phyloP scores from a whole-genome alignment of 2,888 invertebrate species.

The Spodoptera exigua region DNA sequence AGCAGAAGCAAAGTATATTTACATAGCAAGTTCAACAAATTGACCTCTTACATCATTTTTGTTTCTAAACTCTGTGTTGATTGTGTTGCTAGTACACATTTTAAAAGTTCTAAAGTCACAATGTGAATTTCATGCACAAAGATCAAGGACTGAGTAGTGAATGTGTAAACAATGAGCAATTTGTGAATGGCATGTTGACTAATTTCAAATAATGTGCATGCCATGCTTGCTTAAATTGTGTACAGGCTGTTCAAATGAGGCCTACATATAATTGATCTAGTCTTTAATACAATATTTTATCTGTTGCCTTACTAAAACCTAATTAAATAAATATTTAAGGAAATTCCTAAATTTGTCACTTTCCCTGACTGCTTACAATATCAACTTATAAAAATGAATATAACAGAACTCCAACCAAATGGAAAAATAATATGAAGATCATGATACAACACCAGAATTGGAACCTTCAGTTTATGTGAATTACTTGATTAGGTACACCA shows the following conservation, averaged over 20 bases:
- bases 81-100: slow-evolving; percentile 12
- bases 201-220: slow-evolving; percentile 20
- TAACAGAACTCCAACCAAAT: slow-evolving; percentile 26
- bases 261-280: neutral
- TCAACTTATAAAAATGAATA: slow-evolving; percentile 35
- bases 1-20: slow-evolving; percentile 56
- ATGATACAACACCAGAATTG: slow-evolving; percentile 22
- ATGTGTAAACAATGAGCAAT: slow-evolving; percentile 25
- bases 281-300: slow-evolving; percentile 8
- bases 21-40: slow-evolving; percentile 56
- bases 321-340: slow-evolving; percentile 6
- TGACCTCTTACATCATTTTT: slow-evolving; percentile 51
- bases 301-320: slow-evolving; percentile 15
- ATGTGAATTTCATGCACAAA: slow-evolving; percentile 6
- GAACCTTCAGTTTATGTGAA: slow-evolving; percentile 30
- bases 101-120: slow-evolving; percentile 13
- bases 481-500: slow-evolving; percentile 26
- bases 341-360: slow-evolving; percentile 28
- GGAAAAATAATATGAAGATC: slow-evolving; percentile 11
- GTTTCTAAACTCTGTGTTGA: slow-evolving; percentile 26
- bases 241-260: slow-evolving; percentile 1
- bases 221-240: slow-evolving; percentile 6
- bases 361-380: slow-evolving; percentile 27
- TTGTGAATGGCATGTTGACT: slow-evolving; percentile 11
- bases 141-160: slow-evolving; percentile 12